Base-by-base conservation (phyloP, 1,140 invertebrate genomes). In the Nasonia giraulti region DNA sequence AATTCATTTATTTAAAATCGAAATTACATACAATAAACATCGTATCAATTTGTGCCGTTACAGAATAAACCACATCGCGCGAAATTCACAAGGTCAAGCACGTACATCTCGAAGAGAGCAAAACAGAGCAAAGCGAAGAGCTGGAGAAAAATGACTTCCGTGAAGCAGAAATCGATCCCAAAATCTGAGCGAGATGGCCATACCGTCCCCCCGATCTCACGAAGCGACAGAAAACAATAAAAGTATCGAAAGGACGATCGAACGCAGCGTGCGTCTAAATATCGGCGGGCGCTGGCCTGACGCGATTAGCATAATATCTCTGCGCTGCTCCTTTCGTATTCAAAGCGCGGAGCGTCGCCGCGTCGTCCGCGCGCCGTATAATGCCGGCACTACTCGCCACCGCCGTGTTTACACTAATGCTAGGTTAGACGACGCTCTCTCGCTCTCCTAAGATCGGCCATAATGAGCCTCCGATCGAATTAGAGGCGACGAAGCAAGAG, bases 301-400 rank as follows among this genome's bases (percentile, higher is more conserved):
- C 37, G 37, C 86, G 83, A 92, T 92, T 92, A 92, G 89, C 90
- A 92, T 92, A 92, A 92, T 92, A 91, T 90, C 89, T 88, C 85
- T 89, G 89, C 85, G 89, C 83, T 79, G 83, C 89, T 89, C 75
- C 87, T 91, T 91, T 91, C 87, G 89, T 90, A 91, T 92, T 91
- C 90, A 91, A 90, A 90, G 90, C 83, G 88, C 83, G 88, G 86
- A n/a, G 17, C 55, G 55, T 87, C 86, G 88, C 40, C 8, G 10
- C 83, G n/a, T 75, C 74, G n/a, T 87, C 82, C 86, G 76, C 85
- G 76, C 85, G 73, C 80, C 79, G 84, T 75, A 88, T 91, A 91
- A 91, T 90, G 88, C 78, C 76, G 23, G 87, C 89, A 90, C 91
- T 91, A 90, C 88, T 88, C 88, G 87, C 90, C 91, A 5, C 55